Evolutionary conservation across 2,113 vertebrate genomes (phyloP).

Genomic region (Cephalopterus ornatus): DNA sequence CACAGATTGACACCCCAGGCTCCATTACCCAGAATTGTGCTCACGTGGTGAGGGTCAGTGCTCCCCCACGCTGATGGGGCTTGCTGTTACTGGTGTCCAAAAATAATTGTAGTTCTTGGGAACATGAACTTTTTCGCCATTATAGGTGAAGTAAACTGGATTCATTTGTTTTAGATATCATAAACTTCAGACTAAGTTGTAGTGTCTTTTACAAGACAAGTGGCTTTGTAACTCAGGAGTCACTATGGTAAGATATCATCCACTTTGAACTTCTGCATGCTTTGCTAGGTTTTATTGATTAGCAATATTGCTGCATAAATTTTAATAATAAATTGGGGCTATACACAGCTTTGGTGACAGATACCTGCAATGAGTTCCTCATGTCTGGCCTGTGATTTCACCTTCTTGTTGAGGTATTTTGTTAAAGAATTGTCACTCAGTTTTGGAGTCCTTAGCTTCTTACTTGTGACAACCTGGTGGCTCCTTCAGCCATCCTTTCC

Average conservation of each 20-base stretch:
- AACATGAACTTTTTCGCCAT: not conserved
- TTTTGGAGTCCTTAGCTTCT: not conserved
- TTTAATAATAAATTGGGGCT: not conserved
- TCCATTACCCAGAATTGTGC: not conserved
- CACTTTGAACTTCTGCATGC: not conserved
- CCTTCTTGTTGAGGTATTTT: not conserved
- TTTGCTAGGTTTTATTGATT: conserved; percentile 9
- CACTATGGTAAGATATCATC: not conserved
- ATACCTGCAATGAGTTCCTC: not conserved
- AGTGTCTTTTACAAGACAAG: not conserved
- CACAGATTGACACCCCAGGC: not conserved
- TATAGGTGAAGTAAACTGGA: not conserved
- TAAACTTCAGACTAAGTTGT: not conserved
- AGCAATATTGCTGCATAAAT: not conserved
- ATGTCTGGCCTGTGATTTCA: not conserved
- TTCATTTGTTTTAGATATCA: not conserved
- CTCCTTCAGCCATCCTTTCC: not conserved
- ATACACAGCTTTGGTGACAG: not conserved
- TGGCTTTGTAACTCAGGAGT: conserved; percentile 5
- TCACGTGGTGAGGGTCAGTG: not conserved
- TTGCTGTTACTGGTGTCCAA: not conserved
- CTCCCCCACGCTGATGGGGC: not conserved
- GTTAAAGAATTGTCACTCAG: not conserved
- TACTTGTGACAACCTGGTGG: not conserved
- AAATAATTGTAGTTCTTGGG: not conserved